These are phyloP conservation scores for Chrysodeixis includens DNA, from an alignment of 2,888 invertebrate genomes.

Conservation along the genomic window DNA sequence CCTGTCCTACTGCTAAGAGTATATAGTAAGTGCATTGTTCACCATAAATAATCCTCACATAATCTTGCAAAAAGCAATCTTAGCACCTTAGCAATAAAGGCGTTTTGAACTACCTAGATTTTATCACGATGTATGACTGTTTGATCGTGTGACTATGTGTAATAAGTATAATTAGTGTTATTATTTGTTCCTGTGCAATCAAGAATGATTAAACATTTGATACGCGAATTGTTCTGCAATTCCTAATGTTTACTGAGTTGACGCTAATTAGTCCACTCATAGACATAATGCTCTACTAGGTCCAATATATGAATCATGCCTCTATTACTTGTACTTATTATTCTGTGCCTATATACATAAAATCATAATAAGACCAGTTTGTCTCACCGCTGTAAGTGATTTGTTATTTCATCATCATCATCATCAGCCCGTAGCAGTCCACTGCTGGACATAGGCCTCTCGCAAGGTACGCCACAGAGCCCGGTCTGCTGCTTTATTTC, in stretches of 20 bases:
- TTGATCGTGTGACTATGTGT: conserved; percentile 14
- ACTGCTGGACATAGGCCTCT: too few relatives aligned
- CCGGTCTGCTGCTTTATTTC: too few relatives aligned
- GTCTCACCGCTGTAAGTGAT: too few relatives aligned
- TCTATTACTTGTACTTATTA: too few relatives aligned
- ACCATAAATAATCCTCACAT: neutral
- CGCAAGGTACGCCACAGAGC: too few relatives aligned
- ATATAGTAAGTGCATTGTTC: too few relatives aligned
- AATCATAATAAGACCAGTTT: too few relatives aligned
- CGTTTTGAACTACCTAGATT: neutral
- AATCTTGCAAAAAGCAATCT: neutral
- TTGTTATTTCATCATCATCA: too few relatives aligned
- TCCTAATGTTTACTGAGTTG: neutral
- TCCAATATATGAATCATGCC: neutral
- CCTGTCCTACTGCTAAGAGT: too few relatives aligned
- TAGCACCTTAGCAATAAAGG: neutral
- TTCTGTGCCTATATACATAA: too few relatives aligned
- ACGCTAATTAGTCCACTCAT: neutral
- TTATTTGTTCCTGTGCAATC: conserved; percentile 39
- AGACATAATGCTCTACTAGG: neutral
- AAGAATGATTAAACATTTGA: conserved; percentile 19
- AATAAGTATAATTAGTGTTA: conserved; percentile 48
- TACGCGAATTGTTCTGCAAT: neutral
- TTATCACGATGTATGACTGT: neutral
- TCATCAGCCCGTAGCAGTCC: too few relatives aligned